Evolutionary conservation across 2,797 vertebrate species (phyloP).

Genomic region (Myotis planiceps): DNA sequence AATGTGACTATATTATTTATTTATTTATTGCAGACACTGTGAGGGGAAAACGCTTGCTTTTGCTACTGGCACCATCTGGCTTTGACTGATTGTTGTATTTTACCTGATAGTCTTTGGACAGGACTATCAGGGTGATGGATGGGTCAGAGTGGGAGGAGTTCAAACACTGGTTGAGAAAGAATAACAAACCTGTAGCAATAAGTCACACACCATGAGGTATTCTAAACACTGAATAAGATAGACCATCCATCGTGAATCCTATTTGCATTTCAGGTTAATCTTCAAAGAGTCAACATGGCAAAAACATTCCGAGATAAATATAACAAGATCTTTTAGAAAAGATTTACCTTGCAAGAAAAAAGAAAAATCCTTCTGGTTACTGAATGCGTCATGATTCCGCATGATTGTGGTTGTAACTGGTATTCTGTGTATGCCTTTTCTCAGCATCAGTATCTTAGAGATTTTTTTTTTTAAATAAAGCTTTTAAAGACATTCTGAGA

Average conservation of each 20-base stretch:
- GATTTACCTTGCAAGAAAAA: conserved; percentile 27
- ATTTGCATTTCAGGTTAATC: conserved; percentile 70
- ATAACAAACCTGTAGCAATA: conserved; percentile 64
- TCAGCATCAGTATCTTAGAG: background rate
- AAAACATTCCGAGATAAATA: conserved; percentile 64
- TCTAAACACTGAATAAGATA: conserved; percentile 28
- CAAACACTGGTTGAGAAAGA: conserved; percentile 56
- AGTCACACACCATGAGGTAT: conserved; percentile 40
- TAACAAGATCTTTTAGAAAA: conserved; percentile 63
- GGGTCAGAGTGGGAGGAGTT: conserved; percentile 59
- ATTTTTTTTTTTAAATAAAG: background rate
- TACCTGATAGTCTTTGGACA: conserved; percentile 74
- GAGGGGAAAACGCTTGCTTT: conserved; percentile 58
- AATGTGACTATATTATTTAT: conserved; percentile 73
- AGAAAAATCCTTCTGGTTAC: conserved; percentile 16
- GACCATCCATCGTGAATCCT: background rate
- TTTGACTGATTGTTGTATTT: conserved; percentile 78
- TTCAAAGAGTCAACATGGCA: conserved; percentile 62
- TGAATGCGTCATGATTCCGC: background rate
- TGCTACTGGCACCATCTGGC: conserved; percentile 74
- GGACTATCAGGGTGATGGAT: conserved; percentile 76
- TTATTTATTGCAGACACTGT: conserved; percentile 64
- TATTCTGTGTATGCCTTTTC: background rate
- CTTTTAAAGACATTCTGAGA: background rate
- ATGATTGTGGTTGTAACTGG: background rate